phyloP scores from a whole-genome alignment of 1,140 invertebrate genomes.

The Brachionus rubens region DNA sequence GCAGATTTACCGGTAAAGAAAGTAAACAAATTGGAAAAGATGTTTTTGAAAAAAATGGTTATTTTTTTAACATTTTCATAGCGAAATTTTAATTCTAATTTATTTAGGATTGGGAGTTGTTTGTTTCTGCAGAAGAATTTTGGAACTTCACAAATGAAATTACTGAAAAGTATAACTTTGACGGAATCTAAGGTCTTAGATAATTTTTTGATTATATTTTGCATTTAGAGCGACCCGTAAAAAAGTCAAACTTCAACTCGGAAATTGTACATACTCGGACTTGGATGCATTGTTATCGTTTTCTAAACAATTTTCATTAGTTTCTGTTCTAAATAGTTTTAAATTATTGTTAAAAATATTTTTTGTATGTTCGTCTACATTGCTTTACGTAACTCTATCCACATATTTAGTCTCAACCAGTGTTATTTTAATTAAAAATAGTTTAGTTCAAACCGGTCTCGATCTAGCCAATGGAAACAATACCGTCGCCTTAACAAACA shows the following conservation, averaged over 20 bases:
- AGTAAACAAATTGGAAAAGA: constrained; percentile 39
- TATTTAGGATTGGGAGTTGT: constrained; percentile 33
- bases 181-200: too few relatives aligned
- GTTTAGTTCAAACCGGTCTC: not conserved
- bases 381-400: constrained; percentile 29
- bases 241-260: constrained; percentile 45
- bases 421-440: constrained; percentile 11
- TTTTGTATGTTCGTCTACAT: constrained; percentile 21
- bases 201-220: too few relatives aligned
- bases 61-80: not conserved
- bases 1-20: constrained; percentile 1
- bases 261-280: constrained; percentile 42
- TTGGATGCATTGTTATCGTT: constrained; percentile 36
- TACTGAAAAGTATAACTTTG: constrained; percentile 45
- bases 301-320: not conserved
- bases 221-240: constrained; percentile 5
- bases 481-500: not conserved
- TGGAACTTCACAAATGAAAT: constrained; percentile 38
- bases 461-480: not conserved
- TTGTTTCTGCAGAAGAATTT: constrained; percentile 15
- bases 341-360: constrained; percentile 4
- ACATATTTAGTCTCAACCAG: constrained; percentile 9
- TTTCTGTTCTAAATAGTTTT: not conserved
- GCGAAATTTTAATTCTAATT: not conserved
- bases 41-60: constrained; percentile 42